Conservation (phyloP, 2,113 vertebrate species). For the Melanerpes formicivorus region DNA sequence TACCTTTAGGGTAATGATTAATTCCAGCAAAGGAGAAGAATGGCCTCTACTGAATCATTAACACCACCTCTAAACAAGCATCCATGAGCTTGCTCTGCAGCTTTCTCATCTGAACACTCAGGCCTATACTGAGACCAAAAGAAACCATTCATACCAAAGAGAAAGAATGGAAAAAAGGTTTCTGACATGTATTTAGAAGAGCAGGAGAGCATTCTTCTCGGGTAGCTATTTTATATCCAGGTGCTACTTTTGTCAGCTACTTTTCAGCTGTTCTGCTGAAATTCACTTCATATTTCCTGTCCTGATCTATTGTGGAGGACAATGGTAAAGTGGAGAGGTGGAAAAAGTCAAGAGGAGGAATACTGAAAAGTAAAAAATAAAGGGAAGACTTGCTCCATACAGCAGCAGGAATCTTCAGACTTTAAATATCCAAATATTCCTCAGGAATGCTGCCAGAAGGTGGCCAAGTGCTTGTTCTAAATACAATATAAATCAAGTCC, state of each 20-base stretch:
- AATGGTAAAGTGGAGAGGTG: background rate
- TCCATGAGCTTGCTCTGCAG: background rate
- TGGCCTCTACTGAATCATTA: background rate
- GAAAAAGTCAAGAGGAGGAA: background rate
- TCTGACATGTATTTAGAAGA: background rate
- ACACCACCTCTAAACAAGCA: background rate
- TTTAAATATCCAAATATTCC: background rate
- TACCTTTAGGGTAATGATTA: background rate
- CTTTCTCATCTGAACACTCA: background rate
- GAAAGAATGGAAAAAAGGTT: background rate
- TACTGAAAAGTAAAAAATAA: background rate
- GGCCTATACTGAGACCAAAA: background rate
- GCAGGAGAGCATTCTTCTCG: background rate
- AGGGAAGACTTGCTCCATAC: background rate
- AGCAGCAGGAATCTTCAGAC: background rate
- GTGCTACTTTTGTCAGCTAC: background rate
- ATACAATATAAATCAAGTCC: background rate
- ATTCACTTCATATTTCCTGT: background rate
- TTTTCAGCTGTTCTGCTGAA: background rate
- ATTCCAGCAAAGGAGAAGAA: background rate
- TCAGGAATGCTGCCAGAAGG: conserved; percentile 5
- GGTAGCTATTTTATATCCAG: background rate
- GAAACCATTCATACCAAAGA: background rate
- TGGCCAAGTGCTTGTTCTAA: background rate
- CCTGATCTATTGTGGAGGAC: background rate